Base-by-base conservation (phyloP, 2,888 invertebrate genomes). In the Formica aserva region DNA sequence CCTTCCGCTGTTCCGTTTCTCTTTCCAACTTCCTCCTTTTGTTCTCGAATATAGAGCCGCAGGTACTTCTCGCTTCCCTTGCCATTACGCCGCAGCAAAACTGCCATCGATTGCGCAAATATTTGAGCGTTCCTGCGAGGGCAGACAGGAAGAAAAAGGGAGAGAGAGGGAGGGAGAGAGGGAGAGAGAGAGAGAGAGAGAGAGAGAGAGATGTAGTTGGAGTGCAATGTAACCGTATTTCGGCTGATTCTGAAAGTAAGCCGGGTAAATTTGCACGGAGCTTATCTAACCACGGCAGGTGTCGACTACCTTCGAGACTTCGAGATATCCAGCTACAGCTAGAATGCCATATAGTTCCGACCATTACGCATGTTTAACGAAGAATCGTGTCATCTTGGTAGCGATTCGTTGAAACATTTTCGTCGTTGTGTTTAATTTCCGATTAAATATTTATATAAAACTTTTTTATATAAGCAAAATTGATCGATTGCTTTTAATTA, bases 31-130 rank as follows among this genome's bases (percentile, higher is more conserved):
- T 26, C 4, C 38, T 55, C 48, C 41, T 35, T 66, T 63, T 55
- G 81, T 65, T 57, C 78, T 71, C 60, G 72, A 45, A 80, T 60
- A 71, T 72, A 29, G 72, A 60, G 41, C 57, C 78, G 60, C 55
- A 63, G 18, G 60, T 71, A 38, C 66, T 78, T 84, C 77, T 62
- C 82, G 82, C 75, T 84, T 83, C 82, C 74, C 67, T 67, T 52
- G 83, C 81, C 78, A 85, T 86, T 87, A 82, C 83, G 67, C 72
- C 80, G 45, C 69, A 85, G 86, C 86, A 81, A 89, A 86, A 87
- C 86, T 87, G 85, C 81, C 87, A 89, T 91, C 89, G 91, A 92
- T 91, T 88, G 81, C 81, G 86, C 91, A 91, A 92, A 91, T 91
- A 92, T 92, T 92, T 92, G 90, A 92, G 41, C 88, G 87, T 82